Evolutionary conservation across 2,888 invertebrate species (phyloP), one percentile per base, ranked within the genome.

Genomic region (Drosophila macrospina): DNA sequence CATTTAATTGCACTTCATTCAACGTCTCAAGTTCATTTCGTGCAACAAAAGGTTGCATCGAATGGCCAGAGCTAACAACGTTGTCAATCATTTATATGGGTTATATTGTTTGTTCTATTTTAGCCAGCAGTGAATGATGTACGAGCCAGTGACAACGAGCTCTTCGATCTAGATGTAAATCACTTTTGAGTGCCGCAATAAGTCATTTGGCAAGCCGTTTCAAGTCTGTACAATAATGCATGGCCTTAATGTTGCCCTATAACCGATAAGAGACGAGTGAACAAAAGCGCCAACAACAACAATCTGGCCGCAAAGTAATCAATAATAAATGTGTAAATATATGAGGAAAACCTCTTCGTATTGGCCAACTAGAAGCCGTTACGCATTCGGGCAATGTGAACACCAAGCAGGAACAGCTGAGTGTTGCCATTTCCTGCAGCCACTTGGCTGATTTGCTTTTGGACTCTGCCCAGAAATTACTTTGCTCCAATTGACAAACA

Each of bases 401-500:
- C 20, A 20, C 60, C 41, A 6, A 42, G 42, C 13, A 24, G 7
- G 6, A 1, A 20, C 6, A 5, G 16, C 61, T 39, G 10, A 61
- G 16, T 69, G 34, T 41, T 54, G 36, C 15, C 13, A 28, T 50
- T 62, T 56, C 45, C 36, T 7, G 34, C 26, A 44, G 15, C 26
- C 55, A 44, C 47, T 57, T 47, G 30, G 8, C 55, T 15, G 42
- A 44, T 26, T 28, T 30, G 6, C 15, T 56, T 16, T 45, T 56
- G 36, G 45, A 34, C 34, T 44, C 11, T 42, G 52, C 37, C 72
- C 77, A 76, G 66, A 65, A 55, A 39, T 55, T 71, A 24, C 55
- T 55, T n/a, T 57, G 74, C 77, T 61, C 71, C 72, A 74, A 57
- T 74, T 74, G 66, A 45, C 70, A 59, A 56, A 24, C 44, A 56